Percentiles rank a stretch among this genome's conserved stretches.
These are phyloP conservation scores for Cardiocondyla obscurior DNA, from an alignment of 1,140 invertebrate species.

Conservation along the genomic window DNA sequence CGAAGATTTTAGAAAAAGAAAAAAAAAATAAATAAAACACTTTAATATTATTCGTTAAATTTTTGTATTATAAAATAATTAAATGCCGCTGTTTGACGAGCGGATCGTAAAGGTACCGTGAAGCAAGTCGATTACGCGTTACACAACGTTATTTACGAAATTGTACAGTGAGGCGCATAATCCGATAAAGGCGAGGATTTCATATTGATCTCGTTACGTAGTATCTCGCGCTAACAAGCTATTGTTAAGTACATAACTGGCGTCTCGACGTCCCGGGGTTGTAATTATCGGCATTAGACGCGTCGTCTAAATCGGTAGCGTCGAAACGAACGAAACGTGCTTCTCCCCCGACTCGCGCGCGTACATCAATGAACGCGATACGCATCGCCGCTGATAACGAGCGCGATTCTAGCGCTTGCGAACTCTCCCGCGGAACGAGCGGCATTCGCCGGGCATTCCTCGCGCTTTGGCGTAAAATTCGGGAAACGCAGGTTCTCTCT, in stretches of 20 bases:
- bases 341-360: neutral
- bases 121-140: neutral
- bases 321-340: neutral
- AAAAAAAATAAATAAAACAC: too few species aligned
- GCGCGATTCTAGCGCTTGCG: neutral
- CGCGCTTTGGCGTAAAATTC: neutral
- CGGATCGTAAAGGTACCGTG: neutral
- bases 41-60: too few species aligned
- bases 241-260: slow-evolving; percentile 22
- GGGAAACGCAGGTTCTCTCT: slow-evolving; percentile 49
- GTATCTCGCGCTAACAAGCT: slow-evolving; percentile 30
- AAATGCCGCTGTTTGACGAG: too few species aligned
- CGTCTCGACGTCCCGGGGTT: neutral
- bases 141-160: slow-evolving; percentile 24
- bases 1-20: too few species aligned
- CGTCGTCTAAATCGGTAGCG: slow-evolving; percentile 14
- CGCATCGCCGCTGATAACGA: neutral
- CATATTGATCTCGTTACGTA: slow-evolving; percentile 5
- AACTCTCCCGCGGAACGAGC: slow-evolving; percentile 9
- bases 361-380: neutral
- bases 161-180: neutral
- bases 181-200: neutral
- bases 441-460: neutral
- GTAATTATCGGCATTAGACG: slow-evolving; percentile 39
- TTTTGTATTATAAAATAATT: too few species aligned